phyloP scores from a whole-genome alignment of 2,888 invertebrate genomes.

The Ommatoiulus sabulosus region DNA sequence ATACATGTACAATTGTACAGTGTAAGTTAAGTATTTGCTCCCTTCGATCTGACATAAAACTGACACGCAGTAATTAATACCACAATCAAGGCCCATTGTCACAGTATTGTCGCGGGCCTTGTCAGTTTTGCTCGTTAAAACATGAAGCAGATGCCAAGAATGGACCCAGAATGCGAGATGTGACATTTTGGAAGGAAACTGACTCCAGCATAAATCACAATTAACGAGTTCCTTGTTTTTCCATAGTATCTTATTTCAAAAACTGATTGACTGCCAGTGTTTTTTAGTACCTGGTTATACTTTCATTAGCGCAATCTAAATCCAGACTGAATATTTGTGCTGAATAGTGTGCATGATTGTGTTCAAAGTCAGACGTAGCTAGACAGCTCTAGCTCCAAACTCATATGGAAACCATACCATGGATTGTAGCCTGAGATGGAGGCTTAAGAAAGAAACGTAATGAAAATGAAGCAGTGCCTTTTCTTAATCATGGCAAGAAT shows the following conservation, averaged over 20 bases:
- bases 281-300: background rate
- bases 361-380: no score
- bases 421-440: no score
- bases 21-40: no score
- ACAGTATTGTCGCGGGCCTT: background rate
- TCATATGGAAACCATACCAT: no score
- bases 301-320: background rate
- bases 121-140: background rate
- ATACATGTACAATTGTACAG: no score
- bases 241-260: background rate
- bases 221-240: conserved; percentile 16
- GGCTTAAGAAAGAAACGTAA: no score
- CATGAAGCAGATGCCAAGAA: background rate
- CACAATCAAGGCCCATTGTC: background rate
- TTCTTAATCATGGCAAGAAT: no score
- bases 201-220: background rate
- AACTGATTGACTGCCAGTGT: background rate
- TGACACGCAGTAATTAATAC: conserved; percentile 13
- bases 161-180: background rate
- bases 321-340: no score
- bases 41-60: no score
- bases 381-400: no score
- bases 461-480: no score
- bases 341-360: no score
- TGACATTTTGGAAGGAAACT: conserved; percentile 29